Conservation (phyloP, 2,113 vertebrate species). For the Ailurus styani region DNA sequence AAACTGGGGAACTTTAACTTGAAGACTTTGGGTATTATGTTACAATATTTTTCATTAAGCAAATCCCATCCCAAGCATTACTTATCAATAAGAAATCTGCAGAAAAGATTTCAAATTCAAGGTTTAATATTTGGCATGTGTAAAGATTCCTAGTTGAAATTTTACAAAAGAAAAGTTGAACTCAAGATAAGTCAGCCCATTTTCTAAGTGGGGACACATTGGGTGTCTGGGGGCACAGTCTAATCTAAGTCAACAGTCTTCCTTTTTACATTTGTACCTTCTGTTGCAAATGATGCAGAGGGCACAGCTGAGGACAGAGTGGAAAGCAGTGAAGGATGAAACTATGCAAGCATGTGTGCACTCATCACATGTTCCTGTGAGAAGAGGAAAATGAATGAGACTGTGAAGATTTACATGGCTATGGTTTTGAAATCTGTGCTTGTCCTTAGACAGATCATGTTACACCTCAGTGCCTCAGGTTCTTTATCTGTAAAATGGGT, state of each 20-base stretch:
- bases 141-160: neutral
- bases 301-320: neutral
- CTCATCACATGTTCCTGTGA: neutral
- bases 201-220: neutral
- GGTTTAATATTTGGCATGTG: neutral
- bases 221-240: neutral
- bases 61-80: neutral
- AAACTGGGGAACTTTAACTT: neutral
- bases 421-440: neutral
- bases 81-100: neutral
- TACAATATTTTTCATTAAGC: neutral
- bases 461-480: neutral
- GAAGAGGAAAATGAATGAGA: neutral
- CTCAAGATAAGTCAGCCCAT: neutral
- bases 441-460: neutral
- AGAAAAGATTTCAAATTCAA: neutral
- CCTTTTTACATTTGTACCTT: neutral
- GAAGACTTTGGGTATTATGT: neutral
- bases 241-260: neutral
- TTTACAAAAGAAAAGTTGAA: neutral
- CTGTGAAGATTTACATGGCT: neutral
- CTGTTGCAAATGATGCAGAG: neutral
- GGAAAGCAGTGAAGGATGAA: neutral
- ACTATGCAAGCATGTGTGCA: fast-evolving
- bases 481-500: neutral